Evolutionary conservation across 2,888 invertebrate genomes (phyloP).

Genomic region (Cyclophora punctaria): DNA sequence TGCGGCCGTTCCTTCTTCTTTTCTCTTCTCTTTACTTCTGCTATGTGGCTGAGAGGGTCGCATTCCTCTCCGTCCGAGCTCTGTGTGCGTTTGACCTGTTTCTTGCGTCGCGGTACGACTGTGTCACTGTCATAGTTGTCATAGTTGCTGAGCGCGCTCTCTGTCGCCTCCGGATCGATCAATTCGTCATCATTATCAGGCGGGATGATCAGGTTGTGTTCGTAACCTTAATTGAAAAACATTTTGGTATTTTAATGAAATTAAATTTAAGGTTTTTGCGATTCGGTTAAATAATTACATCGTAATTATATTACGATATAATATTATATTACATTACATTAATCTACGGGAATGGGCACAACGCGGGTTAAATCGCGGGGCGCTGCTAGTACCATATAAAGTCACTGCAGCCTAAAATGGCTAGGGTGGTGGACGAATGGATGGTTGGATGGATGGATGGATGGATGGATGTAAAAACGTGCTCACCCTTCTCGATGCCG

Average conservation of each 20-base stretch:
- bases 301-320: no score
- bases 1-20: constrained; percentile 38
- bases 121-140: constrained; percentile 25
- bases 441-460: no score
- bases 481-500: constrained; percentile 77
- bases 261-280: no score
- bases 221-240: constrained; percentile 48
- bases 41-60: constrained; percentile 46
- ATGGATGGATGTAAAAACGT: no score
- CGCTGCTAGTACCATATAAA: no score
- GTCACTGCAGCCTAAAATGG: no score
- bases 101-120: constrained; percentile 26
- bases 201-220: constrained; percentile 30
- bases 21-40: constrained; percentile 33
- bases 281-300: no score
- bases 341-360: no score
- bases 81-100: constrained; percentile 17
- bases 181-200: constrained; percentile 14
- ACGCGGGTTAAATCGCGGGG: no score
- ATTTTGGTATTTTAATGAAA: no score
- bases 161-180: constrained; percentile 22
- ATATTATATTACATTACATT: no score
- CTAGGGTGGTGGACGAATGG: no score
- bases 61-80: constrained; percentile 34
- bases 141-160: constrained; percentile 29